Percentiles rank a stretch among this genome's conserved stretches.
Evolutionary conservation across 2,888 invertebrate species (phyloP).

Genomic region (Meta bourneti): DNA sequence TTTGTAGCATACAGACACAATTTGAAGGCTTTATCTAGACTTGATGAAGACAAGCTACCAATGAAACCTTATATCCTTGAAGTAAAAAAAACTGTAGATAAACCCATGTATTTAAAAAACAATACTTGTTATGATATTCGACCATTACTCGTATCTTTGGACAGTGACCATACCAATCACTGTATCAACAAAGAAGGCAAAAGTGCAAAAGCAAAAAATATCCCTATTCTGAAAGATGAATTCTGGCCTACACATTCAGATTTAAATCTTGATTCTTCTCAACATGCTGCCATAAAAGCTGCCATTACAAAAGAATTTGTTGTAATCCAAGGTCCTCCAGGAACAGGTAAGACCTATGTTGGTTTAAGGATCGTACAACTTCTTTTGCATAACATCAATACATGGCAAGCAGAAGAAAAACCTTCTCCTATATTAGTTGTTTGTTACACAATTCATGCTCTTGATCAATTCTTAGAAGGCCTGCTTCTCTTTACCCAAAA

Average conservation of each 20-base stretch:
- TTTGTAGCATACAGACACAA: slow-evolving; percentile 91
- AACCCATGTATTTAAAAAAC: slow-evolving; percentile 81
- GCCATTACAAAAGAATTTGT: slow-evolving; percentile 87
- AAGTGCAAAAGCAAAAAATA: background rate
- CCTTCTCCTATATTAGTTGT: slow-evolving; percentile 86
- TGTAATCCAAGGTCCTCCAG: slow-evolving; percentile 86
- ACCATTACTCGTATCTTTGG: slow-evolving; percentile 37
- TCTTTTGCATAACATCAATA: slow-evolving; percentile 84
- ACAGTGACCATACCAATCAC: background rate
- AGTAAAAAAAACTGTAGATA: slow-evolving; percentile 79
- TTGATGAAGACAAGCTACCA: slow-evolving; percentile 84
- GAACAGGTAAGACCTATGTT: slow-evolving; percentile 91
- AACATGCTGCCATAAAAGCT: slow-evolving; percentile 84
- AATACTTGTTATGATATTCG: slow-evolving; percentile 55
- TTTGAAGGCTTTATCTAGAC: slow-evolving; percentile 85
- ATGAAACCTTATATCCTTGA: slow-evolving; percentile 87
- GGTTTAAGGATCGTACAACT: slow-evolving; percentile 88
- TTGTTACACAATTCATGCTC: slow-evolving; percentile 91
- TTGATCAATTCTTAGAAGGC: slow-evolving; percentile 91
- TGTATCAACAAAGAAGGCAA: background rate
- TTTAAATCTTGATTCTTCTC: slow-evolving; percentile 83
- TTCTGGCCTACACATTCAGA: slow-evolving; percentile 82
- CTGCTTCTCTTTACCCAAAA: slow-evolving; percentile 84
- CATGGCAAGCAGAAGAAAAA: slow-evolving; percentile 79
- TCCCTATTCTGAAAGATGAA: slow-evolving; percentile 45